Evolutionary conservation across 2,797 vertebrate genomes (phyloP).

Genomic region (Fistularia commersonii): DNA sequence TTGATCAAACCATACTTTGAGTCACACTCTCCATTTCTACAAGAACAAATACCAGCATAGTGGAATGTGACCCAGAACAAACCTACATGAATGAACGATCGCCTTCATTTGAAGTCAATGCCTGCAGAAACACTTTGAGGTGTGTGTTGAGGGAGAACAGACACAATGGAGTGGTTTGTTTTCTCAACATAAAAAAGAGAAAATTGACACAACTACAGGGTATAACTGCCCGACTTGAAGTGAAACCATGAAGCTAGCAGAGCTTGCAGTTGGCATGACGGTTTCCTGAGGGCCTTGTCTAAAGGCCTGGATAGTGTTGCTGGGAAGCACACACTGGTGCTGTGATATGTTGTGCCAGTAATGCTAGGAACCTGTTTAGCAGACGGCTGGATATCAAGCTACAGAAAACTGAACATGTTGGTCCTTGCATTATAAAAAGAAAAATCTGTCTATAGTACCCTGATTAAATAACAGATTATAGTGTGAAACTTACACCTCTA

Average conservation of each 20-base stretch:
- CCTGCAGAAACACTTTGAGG: slow-evolving; percentile 47
- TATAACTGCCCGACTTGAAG: slow-evolving; percentile 26
- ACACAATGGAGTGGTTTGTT: slow-evolving; percentile 50
- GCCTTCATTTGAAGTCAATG: slow-evolving; percentile 31
- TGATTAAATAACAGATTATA: too few species aligned
- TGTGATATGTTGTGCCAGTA: background rate
- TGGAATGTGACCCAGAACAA: slow-evolving; percentile 40
- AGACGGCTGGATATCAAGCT: too few species aligned
- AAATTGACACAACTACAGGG: slow-evolving; percentile 23
- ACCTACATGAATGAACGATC: slow-evolving; percentile 26
- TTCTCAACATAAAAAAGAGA: slow-evolving; percentile 25
- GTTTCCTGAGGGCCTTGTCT: slow-evolving; percentile 19
- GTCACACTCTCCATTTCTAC: slow-evolving; percentile 1
- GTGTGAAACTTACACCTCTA: too few species aligned
- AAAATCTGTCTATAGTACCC: too few species aligned
- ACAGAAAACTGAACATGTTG: too few species aligned
- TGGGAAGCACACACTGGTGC: slow-evolving; percentile 3
- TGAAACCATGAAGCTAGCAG: slow-evolving; percentile 24
- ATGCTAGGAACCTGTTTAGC: too few species aligned
- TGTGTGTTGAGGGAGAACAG: slow-evolving; percentile 37
- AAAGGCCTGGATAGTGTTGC: slow-evolving; percentile 5
- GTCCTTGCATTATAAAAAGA: too few species aligned
- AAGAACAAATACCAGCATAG: slow-evolving; percentile 15
- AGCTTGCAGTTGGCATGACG: slow-evolving; percentile 26
- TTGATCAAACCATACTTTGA: background rate